phyloP scores from a whole-genome alignment of 2,888 invertebrate genomes.

The Monoplex corrugatus region DNA sequence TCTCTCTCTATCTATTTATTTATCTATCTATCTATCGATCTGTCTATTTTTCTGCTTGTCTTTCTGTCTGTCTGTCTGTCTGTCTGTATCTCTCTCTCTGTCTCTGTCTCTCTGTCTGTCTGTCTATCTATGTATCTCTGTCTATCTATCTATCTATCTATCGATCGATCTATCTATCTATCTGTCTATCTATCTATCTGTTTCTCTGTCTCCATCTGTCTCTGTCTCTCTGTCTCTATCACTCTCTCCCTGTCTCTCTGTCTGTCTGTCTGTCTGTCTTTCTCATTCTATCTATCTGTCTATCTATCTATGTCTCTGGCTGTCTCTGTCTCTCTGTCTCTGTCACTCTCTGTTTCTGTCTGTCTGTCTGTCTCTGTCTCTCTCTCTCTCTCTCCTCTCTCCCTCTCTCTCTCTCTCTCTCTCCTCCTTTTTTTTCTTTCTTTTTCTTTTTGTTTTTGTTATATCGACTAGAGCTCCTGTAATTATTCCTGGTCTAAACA shows the following conservation, averaged over 20 bases:
- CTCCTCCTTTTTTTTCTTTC: too few species aligned
- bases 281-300: not conserved
- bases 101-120: not conserved
- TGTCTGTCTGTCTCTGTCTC: too few species aligned
- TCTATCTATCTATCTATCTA: not conserved
- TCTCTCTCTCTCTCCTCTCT: too few species aligned
- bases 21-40: not conserved
- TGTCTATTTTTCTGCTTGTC: not conserved
- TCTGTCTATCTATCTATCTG: not conserved
- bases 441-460: too few species aligned
- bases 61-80: not conserved
- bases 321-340: not conserved
- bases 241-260: not conserved
- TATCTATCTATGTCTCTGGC: not conserved
- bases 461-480: too few species aligned
- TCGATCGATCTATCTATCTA: not conserved
- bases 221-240: not conserved
- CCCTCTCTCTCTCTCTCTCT: too few species aligned
- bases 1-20: not conserved
- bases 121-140: not conserved
- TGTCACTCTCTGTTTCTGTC: too few species aligned
- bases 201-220: not conserved
- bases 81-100: not conserved
- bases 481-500: too few species aligned
- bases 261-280: not conserved